Conservation (phyloP, 2,113 vertebrate genomes). For the Tapirus terrestris region DNA sequence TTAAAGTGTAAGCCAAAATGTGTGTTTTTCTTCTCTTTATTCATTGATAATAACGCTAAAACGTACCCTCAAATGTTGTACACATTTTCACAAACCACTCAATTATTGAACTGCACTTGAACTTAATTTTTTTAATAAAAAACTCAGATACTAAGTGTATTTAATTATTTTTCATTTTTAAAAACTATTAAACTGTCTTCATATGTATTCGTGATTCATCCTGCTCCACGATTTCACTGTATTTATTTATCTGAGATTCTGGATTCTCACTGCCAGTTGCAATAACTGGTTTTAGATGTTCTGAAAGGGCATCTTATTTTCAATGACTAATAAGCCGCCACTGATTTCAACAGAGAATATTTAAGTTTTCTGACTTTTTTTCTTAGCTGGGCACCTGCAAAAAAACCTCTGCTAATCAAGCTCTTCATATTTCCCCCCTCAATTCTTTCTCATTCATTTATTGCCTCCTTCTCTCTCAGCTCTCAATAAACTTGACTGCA, state of each 20-base stretch:
- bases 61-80: background rate
- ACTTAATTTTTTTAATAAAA: constrained; percentile 35
- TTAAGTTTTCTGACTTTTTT: background rate
- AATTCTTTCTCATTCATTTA: background rate
- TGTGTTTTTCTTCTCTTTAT: background rate
- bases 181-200: background rate
- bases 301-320: constrained; percentile 1
- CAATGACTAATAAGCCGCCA: background rate
- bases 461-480: background rate
- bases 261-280: background rate
- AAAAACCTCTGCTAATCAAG: background rate
- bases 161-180: constrained; percentile 29
- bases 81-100: constrained; percentile 25
- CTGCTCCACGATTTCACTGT: background rate
- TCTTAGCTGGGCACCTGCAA: background rate
- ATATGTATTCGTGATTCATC: background rate
- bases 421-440: background rate
- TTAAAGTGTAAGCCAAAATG: background rate
- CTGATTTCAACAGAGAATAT: background rate
- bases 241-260: constrained; percentile 11
- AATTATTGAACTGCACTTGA: background rate
- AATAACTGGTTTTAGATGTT: constrained; percentile 40
- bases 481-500: background rate
- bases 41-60: background rate
- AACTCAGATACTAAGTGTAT: background rate